phyloP scores from a whole-genome alignment of 2,888 invertebrate species.

The Linyphia triangularis region DNA sequence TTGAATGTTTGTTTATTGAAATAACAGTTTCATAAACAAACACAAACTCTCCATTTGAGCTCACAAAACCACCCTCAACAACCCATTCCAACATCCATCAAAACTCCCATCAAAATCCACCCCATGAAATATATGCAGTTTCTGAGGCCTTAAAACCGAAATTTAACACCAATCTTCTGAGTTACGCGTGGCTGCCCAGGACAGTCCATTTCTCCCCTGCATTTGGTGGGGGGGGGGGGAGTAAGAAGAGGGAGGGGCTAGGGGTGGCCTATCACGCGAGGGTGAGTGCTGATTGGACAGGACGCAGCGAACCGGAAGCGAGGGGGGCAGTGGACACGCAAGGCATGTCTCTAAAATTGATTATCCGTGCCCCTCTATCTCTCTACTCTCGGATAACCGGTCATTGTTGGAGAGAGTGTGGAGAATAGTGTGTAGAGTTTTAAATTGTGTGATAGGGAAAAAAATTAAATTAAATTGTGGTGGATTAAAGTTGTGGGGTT shows the following conservation, averaged over 20 bases:
- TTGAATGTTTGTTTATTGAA: too few species aligned
- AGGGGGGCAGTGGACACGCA: slow-evolving; percentile 17
- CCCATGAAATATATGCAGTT: background rate
- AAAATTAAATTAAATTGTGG: too few species aligned
- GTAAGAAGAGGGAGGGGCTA: slow-evolving; percentile 21
- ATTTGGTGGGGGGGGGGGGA: background rate
- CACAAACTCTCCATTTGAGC: background rate
- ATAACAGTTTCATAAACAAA: background rate
- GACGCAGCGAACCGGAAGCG: slow-evolving; percentile 56
- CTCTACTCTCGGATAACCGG: background rate
- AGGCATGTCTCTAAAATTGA: slow-evolving; percentile 45
- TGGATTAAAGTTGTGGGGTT: too few species aligned
- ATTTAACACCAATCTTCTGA: slow-evolving; percentile 37
- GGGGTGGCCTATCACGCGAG: slow-evolving; percentile 54
- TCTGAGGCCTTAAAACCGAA: slow-evolving; percentile 14
- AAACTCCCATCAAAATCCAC: background rate
- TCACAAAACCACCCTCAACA: background rate
- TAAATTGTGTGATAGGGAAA: too few species aligned
- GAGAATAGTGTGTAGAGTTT: too few species aligned
- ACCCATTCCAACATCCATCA: background rate
- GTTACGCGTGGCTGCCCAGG: slow-evolving; percentile 23
- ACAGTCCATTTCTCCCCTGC: background rate
- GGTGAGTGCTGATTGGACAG: slow-evolving; percentile 48
- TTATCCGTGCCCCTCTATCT: slow-evolving; percentile 38
- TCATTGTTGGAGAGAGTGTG: background rate